These are phyloP conservation scores for Cliona cf. orientalis DNA, from an alignment of 37 sponge, comb jelly and placozoan species.

Conservation along the genomic window DNA sequence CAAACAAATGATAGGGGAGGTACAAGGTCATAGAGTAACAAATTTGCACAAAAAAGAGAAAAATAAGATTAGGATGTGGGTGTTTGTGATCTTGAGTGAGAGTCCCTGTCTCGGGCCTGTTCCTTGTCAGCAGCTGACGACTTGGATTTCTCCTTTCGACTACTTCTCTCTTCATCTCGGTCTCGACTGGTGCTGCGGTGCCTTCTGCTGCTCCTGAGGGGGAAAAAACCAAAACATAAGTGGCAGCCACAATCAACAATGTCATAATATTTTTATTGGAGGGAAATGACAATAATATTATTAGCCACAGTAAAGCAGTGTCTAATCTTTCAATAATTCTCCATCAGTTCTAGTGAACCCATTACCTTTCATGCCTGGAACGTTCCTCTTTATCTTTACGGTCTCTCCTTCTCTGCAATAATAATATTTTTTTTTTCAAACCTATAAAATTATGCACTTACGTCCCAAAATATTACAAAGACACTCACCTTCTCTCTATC, in stretches of 20 bases:
- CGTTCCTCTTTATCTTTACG: conserved; percentile 32
- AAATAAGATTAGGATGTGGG: conserved; percentile 8
- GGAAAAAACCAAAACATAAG: neutral
- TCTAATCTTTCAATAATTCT: neutral
- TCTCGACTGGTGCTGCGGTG: conserved; percentile 41
- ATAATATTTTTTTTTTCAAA: neutral
- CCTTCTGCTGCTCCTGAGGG: conserved; percentile 11
- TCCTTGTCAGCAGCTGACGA: neutral
- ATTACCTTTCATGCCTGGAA: conserved; percentile 57
- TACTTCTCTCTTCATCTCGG: conserved; percentile 31
- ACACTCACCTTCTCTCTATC: conserved; percentile 26
- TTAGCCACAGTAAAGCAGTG: neutral
- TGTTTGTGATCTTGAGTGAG: conserved; percentile 50
- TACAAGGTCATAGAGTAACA: no score
- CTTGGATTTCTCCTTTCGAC: conserved; percentile 21
- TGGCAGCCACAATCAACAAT: no score
- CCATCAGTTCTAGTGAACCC: neutral
- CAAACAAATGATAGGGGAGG: no score
- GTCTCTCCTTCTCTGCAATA: conserved; percentile 22
- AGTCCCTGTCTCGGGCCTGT: conserved; percentile 2
- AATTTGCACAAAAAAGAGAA: no score
- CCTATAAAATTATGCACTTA: neutral
- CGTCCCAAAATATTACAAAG: neutral
- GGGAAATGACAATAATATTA: no score
- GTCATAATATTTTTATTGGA: no score